A percentile compares a stretch with the other conserved stretches of the same genome.
Evolutionary conservation across 2,888 invertebrate genomes (phyloP).

Genomic region (Euzetes globulus): DNA sequence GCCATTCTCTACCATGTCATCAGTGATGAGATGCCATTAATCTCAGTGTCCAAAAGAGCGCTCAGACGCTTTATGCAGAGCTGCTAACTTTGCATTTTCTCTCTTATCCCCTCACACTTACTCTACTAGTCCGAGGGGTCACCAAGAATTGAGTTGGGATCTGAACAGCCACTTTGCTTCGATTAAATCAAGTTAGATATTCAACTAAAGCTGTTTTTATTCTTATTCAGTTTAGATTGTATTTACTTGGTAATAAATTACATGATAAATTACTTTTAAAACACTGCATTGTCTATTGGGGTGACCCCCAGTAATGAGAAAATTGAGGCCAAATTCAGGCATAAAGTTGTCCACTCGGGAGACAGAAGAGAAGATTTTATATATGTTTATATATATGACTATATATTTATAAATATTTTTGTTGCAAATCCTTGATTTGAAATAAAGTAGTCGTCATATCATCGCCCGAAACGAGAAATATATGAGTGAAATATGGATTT

Average conservation of each 20-base stretch:
- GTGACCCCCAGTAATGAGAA: not conserved
- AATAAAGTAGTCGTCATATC: not conserved
- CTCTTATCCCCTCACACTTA: not conserved
- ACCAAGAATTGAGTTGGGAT: too few species aligned
- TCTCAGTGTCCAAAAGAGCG: slow-evolving; percentile 8
- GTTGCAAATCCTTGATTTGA: slow-evolving; percentile 19
- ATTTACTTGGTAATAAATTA: too few species aligned
- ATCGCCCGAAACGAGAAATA: too few species aligned
- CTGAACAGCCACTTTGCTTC: too few species aligned
- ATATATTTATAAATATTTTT: slow-evolving; percentile 4
- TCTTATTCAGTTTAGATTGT: too few species aligned
- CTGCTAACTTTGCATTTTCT: slow-evolving; percentile 20
- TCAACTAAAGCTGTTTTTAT: too few species aligned
- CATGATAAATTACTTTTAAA: too few species aligned
- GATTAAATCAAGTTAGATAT: too few species aligned
- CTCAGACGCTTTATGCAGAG: not conserved
- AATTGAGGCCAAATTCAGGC: not conserved
- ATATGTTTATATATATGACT: not conserved
- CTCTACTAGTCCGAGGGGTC: not conserved
- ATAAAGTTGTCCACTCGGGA: slow-evolving; percentile 20
- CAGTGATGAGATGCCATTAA: slow-evolving; percentile 22
- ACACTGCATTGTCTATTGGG: too few species aligned
- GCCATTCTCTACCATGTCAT: not conserved
- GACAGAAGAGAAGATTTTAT: not conserved
- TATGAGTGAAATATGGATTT: slow-evolving; percentile 18